Evolutionary conservation across 2,797 vertebrate genomes (phyloP), one percentile per base, ranked within the genome.

Genomic region (Pachyuromys duprasi): DNA sequence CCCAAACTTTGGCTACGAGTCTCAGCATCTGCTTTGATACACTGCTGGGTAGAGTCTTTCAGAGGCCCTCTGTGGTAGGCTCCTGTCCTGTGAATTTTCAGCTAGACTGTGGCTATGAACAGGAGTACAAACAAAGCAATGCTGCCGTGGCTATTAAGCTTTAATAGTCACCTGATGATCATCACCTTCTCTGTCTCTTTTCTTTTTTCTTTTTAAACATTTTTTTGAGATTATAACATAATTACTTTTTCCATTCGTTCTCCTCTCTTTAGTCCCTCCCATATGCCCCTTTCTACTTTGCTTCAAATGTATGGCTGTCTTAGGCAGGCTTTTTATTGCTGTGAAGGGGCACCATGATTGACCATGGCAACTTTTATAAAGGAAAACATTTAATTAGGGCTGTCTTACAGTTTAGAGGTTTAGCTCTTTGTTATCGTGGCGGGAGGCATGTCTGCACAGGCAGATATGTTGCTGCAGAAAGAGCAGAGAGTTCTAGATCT

Each of bases 71-170:
- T 49, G 49, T 49, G 1, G 49, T 49, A 49, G 49, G 2, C 49
- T 49, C 49, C 49, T 49, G 1, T 57, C 55, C 17, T 57, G 55
- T 57, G 55, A 57, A 1, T 57, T 57, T 57, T 57, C 12, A 86
- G 3, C 24, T 65, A 83, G 42, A 26, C 22, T 96, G 74, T 75
- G 42, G 65, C 45, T 2, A 8, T 18, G 49, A n/a, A 45, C 72
- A 60, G 57, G 22, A 69, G 67, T 26, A 92, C 65, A 92, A 75
- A 94, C 55, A 57, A 15, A 57, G 22, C n/a, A 84, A 11, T 81
- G 42, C 42, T 42, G 92, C 53, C 39, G 75, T 28, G 75, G 89
- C 36, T 95, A 80, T 80, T 57, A 92, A 63, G 45, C 49, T 82
- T 26, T 82, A 14, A 20, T 26, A 28, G 49, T 84, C 42, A 75